phyloP scores from a whole-genome alignment of 2,113 vertebrate species.

The Tinamus guttatus region DNA sequence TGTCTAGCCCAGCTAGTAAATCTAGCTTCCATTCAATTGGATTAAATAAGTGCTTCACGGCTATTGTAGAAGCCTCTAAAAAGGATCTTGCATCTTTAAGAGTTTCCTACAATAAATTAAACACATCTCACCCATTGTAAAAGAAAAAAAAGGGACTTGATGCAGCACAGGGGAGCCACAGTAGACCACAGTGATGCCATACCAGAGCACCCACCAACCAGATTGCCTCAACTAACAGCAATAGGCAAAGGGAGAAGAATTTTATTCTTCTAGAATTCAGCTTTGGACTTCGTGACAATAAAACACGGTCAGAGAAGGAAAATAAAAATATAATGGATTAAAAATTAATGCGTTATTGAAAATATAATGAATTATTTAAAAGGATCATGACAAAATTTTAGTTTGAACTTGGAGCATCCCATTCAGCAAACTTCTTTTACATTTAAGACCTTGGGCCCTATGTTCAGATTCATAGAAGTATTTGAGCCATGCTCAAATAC shows the following conservation, averaged over 20 bases:
- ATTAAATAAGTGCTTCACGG: conserved; percentile 82
- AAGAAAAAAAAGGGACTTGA: neutral
- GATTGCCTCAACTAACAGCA: neutral
- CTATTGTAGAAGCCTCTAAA: conserved; percentile 77
- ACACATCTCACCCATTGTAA: conserved; percentile 61
- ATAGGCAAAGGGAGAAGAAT: neutral
- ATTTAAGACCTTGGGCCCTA: neutral
- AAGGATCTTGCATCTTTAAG: conserved; percentile 75
- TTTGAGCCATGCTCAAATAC: neutral
- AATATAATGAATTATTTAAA: neutral
- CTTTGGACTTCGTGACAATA: neutral
- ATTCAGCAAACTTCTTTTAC: neutral
- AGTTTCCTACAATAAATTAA: conserved; percentile 84
- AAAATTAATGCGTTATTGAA: neutral
- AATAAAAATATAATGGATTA: fast-evolving
- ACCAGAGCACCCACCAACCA: conserved; percentile 20
- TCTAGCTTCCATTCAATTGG: conserved; percentile 78
- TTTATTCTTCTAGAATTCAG: neutral
- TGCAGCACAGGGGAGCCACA: conserved; percentile 45
- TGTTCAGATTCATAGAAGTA: neutral
- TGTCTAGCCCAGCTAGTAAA: conserved; percentile 83
- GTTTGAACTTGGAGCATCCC: neutral
- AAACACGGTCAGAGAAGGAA: neutral
- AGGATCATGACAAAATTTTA: neutral
- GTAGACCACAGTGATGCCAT: conserved; percentile 29